These are phyloP conservation scores for Lithophane semibrunnea DNA, from an alignment of 2,888 invertebrate species.

Conservation along the genomic window DNA sequence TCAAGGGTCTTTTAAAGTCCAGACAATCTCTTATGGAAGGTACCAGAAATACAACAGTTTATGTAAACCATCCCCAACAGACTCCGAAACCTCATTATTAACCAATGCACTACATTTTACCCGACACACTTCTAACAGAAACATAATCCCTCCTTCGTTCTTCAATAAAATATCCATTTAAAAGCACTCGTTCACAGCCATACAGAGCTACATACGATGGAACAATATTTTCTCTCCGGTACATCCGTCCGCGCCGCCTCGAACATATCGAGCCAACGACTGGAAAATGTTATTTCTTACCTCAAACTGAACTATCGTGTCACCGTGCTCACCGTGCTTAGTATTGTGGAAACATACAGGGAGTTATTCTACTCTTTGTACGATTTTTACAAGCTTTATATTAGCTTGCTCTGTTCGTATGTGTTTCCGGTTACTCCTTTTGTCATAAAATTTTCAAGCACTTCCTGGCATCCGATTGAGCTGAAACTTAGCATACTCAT, in stretches of 20 bases:
- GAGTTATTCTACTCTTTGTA: background rate
- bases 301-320: slow-evolving; percentile 49
- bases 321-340: slow-evolving; percentile 28
- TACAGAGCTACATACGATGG: background rate
- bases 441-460: no score
- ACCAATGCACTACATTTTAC: no score
- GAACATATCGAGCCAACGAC: slow-evolving; percentile 46
- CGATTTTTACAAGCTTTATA: no score
- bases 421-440: no score
- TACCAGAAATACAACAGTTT: no score
- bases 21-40: no score
- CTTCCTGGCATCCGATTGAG: no score
- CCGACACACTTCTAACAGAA: background rate
- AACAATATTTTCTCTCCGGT: slow-evolving; percentile 49
- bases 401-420: no score
- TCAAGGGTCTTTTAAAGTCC: no score
- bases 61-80: no score
- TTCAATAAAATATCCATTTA: slow-evolving; percentile 25
- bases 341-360: slow-evolving; percentile 44
- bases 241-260: slow-evolving; percentile 19
- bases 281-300: slow-evolving; percentile 67
- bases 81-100: no score
- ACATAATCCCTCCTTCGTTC: background rate
- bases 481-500: no score
- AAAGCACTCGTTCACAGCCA: background rate